Evolutionary conservation across 2,113 vertebrate species (phyloP).

Genomic region (Marmota flaviventris): DNA sequence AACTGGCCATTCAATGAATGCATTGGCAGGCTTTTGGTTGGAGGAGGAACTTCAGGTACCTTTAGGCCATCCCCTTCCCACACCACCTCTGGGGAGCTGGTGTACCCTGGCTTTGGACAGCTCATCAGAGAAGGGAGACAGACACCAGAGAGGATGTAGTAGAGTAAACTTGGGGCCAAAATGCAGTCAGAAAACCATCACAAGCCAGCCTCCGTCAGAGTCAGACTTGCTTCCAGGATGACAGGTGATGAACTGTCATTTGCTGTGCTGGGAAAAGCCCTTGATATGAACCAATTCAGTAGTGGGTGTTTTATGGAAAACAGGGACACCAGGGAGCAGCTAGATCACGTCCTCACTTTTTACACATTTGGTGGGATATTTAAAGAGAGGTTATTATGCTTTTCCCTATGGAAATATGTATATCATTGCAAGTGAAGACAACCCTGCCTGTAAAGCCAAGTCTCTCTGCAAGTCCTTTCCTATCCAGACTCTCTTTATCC

Average conservation of each 20-base stretch:
- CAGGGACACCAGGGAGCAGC: background rate
- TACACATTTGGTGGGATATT: constrained; percentile 11
- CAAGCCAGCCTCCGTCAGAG: constrained; percentile 32
- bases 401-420: background rate
- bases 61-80: background rate
- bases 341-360: background rate
- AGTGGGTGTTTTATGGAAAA: constrained; percentile 28
- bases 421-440: constrained; percentile 19
- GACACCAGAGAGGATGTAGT: background rate
- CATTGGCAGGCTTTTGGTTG: constrained; percentile 23
- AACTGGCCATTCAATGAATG: background rate
- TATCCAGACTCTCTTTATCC: background rate
- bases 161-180: background rate
- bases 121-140: background rate
- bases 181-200: background rate
- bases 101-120: background rate
- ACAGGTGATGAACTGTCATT: background rate
- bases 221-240: background rate
- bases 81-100: background rate
- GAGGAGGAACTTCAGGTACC: background rate
- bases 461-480: background rate
- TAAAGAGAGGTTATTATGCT: background rate
- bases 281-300: background rate
- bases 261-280: constrained; percentile 30
- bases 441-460: background rate